Evolutionary conservation across 2,888 invertebrate genomes (phyloP).

Genomic region (Heliconius erato): DNA sequence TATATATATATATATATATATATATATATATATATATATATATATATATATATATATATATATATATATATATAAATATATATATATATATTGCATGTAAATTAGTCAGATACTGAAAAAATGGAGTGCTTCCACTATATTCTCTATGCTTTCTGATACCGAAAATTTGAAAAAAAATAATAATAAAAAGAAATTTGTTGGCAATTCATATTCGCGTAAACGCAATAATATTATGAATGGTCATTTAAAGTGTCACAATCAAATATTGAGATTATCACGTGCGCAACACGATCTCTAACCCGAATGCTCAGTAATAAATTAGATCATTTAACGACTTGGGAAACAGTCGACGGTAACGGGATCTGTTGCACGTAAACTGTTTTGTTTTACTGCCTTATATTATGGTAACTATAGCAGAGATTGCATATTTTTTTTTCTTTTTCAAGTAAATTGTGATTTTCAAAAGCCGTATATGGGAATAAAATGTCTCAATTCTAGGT

Average conservation of each 20-base stretch:
- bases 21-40: no score
- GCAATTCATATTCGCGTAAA: neutral
- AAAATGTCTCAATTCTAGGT: no score
- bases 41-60: no score
- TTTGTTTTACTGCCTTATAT: slow-evolving; percentile 23
- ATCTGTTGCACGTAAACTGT: slow-evolving; percentile 32
- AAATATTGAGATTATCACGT: slow-evolving; percentile 13
- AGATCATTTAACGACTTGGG: slow-evolving; percentile 39
- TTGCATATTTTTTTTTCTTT: neutral
- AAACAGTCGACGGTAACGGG: slow-evolving; percentile 33
- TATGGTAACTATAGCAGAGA: neutral
- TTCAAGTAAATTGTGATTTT: neutral
- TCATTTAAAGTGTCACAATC: neutral
- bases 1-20: no score
- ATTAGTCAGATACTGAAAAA: neutral
- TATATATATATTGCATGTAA: neutral
- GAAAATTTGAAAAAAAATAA: neutral
- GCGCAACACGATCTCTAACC: slow-evolving; percentile 5
- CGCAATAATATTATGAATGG: neutral
- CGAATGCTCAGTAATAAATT: slow-evolving; percentile 41
- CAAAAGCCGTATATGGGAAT: no score
- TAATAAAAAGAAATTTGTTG: neutral
- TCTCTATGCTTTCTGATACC: neutral
- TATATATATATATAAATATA: no score
- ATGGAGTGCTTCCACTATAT: neutral